These are phyloP conservation scores for Laticauda colubrina DNA, from an alignment of 2,113 vertebrate genomes.

Conservation along the genomic window DNA sequence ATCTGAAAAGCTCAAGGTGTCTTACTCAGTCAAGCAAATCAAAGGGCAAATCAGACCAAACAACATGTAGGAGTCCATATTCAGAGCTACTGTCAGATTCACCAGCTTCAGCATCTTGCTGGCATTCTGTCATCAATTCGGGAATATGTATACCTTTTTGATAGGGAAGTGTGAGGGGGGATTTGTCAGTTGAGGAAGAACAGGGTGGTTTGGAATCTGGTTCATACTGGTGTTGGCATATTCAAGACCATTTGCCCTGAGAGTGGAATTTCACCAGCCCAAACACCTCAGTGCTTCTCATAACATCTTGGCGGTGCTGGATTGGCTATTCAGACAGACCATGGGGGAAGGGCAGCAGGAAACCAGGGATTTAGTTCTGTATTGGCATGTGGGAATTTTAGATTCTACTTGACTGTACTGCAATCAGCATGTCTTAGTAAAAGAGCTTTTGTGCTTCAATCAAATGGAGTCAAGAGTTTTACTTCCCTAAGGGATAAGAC, in stretches of 20 bases:
- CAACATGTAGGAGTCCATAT: background rate
- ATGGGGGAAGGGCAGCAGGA: background rate
- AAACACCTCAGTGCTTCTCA: background rate
- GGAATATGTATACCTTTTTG: background rate
- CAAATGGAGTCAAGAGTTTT: background rate
- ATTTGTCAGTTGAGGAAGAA: background rate
- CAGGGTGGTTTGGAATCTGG: accelerated
- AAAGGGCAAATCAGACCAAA: background rate
- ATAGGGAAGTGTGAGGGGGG: background rate
- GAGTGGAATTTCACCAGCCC: background rate
- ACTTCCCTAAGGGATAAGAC: background rate
- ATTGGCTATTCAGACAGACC: background rate
- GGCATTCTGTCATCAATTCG: background rate
- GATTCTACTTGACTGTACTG: background rate
- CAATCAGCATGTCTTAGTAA: background rate
- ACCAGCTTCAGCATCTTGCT: background rate
- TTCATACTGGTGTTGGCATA: background rate
- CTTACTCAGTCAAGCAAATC: background rate
- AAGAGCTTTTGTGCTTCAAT: background rate
- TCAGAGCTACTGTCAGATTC: background rate
- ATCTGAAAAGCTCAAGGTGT: background rate
- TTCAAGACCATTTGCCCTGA: background rate
- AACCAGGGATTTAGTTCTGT: background rate
- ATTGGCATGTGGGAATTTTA: background rate
- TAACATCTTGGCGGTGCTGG: background rate